Conservation (phyloP, 2,113 vertebrate species). For the Australoheros scitulus region DNA sequence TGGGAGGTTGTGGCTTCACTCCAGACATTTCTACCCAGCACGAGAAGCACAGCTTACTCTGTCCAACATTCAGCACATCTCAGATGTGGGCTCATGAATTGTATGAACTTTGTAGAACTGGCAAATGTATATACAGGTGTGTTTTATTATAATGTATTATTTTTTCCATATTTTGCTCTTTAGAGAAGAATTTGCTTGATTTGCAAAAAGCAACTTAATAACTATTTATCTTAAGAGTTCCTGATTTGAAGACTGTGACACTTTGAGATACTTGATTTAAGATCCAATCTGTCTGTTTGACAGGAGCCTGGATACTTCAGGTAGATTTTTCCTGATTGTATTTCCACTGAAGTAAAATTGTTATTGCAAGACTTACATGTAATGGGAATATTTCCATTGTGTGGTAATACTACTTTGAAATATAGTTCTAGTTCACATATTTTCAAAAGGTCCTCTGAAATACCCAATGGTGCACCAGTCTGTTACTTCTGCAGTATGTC, state of each 20-base stretch:
- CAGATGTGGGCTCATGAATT: slow-evolving; percentile 79
- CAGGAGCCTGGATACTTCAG: no score
- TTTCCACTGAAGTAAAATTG: not conserved
- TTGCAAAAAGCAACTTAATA: slow-evolving; percentile 31
- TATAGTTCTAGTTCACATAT: no score
- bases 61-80: slow-evolving; percentile 80
- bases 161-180: not conserved
- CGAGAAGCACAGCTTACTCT: slow-evolving; percentile 79
- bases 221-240: slow-evolving; percentile 4
- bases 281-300: no score
- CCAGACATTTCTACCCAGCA: slow-evolving; percentile 76
- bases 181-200: not conserved
- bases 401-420: no score
- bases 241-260: not conserved
- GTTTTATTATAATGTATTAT: slow-evolving; percentile 1
- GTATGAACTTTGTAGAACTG: not conserved
- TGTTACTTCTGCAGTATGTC: no score
- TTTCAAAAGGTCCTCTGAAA: no score
- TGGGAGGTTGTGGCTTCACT: slow-evolving; percentile 79
- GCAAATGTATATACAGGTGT: slow-evolving; percentile 4
- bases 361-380: not conserved
- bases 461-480: no score
- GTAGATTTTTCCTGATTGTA: not conserved
- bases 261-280: not conserved
- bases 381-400: no score